These are phyloP conservation scores for Chaenogobius annularis DNA, from an alignment of 2,113 vertebrate species.

Conservation along the genomic window DNA sequence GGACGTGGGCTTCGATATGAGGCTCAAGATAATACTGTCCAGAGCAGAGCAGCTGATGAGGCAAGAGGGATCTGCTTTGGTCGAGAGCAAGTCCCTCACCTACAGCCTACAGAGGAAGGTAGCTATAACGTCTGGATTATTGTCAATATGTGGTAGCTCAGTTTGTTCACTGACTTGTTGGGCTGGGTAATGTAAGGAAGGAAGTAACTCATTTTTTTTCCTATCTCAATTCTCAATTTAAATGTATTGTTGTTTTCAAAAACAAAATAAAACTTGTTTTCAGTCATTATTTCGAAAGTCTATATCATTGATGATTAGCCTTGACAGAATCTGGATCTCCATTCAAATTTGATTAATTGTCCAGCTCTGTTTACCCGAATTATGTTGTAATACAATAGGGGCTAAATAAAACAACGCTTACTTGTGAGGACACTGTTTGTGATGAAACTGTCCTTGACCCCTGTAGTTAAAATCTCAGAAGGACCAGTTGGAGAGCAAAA, in stretches of 20 bases:
- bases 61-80: slow-evolving; percentile 80
- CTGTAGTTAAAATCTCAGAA: slow-evolving; percentile 85
- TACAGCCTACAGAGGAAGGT: slow-evolving; percentile 88
- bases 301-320: too few species aligned
- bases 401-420: not conserved
- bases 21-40: slow-evolving; percentile 79
- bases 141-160: not conserved
- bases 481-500: slow-evolving; percentile 85
- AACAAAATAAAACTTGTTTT: not conserved
- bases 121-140: not conserved
- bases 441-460: not conserved
- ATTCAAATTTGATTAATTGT: too few species aligned
- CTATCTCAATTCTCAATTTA: too few species aligned
- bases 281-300: too few species aligned
- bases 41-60: slow-evolving; percentile 83
- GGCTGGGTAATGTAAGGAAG: too few species aligned
- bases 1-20: slow-evolving; percentile 89
- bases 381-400: too few species aligned
- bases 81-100: slow-evolving; percentile 83
- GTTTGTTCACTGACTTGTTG: not conserved
- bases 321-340: too few species aligned
- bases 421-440: not conserved
- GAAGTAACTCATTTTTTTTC: too few species aligned
- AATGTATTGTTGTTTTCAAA: too few species aligned
- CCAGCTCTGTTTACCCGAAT: not conserved